Percentiles rank a stretch among this genome's conserved stretches.
Evolutionary conservation across 30 jellyfish, hydroid and myxozoan genomes (phyloP).

Genomic region (Hydractinia echinata): DNA sequence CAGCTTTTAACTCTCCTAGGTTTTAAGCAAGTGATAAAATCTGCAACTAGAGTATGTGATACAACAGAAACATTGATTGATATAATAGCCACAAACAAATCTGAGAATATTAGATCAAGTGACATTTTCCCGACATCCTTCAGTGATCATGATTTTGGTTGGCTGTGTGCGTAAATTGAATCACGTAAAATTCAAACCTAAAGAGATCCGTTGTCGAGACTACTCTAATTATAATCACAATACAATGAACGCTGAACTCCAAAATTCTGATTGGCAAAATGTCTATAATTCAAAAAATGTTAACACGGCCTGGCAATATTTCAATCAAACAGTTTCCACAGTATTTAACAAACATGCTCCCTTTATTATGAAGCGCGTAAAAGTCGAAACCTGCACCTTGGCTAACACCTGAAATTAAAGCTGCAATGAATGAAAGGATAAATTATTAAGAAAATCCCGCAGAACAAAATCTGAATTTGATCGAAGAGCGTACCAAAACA

Average conservation of each 20-base stretch:
- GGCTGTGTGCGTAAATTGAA: slow-evolving; percentile 15
- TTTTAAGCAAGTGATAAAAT: background rate
- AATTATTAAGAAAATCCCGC: no score
- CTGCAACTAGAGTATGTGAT: background rate
- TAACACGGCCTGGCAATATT: no score
- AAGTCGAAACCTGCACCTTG: slow-evolving; percentile 6
- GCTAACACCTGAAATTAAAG: background rate
- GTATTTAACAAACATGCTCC: no score
- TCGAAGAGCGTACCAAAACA: no score
- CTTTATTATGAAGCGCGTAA: background rate
- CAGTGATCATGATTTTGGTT: slow-evolving; percentile 14
- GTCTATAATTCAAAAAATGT: no score
- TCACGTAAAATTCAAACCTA: background rate
- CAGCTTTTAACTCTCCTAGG: background rate
- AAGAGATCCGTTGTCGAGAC: no score
- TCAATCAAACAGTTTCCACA: no score
- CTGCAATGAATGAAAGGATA: background rate
- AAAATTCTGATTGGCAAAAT: no score
- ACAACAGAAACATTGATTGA: background rate
- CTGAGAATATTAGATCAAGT: background rate
- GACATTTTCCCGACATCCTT: background rate
- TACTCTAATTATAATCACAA: no score
- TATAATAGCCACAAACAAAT: slow-evolving; percentile 1
- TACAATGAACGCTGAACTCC: no score
- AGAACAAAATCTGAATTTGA: no score